Evolutionary conservation across 2,113 vertebrate species (phyloP).

Genomic region (Odontophorus gujanensis): DNA sequence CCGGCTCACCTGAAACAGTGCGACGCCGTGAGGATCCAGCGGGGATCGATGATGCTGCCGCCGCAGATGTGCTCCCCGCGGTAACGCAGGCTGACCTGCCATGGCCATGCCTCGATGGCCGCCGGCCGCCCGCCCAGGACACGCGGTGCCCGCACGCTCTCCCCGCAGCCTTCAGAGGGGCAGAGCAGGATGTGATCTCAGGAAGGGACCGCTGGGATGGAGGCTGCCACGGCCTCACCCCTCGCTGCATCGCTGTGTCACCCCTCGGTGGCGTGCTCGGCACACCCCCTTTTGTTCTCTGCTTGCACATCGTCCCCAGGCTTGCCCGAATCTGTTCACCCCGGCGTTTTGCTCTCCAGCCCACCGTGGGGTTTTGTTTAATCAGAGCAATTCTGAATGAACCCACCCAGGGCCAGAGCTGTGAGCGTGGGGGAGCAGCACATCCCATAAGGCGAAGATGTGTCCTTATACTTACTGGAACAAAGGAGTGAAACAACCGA

Average conservation of each 20-base stretch:
- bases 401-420: neutral
- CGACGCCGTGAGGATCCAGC: conserved; percentile 85
- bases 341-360: neutral
- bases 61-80: conserved; percentile 85
- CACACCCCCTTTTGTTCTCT: neutral
- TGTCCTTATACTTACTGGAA: conserved; percentile 56
- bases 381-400: neutral
- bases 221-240: accelerated
- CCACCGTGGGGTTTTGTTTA: neutral
- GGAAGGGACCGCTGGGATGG: neutral
- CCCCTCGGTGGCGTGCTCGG: neutral
- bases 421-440: accelerated
- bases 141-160: conserved; percentile 46
- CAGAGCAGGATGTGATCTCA: neutral
- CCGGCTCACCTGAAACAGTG: conserved; percentile 85
- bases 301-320: neutral
- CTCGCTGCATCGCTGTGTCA: accelerated
- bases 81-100: conserved; percentile 92
- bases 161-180: conserved; percentile 79
- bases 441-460: accelerated
- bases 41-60: conserved; percentile 84
- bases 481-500: conserved; percentile 66
- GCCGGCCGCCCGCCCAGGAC: conserved; percentile 85
- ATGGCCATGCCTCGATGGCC: conserved; percentile 85
- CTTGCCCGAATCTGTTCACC: neutral